phyloP scores from a whole-genome alignment of 2,113 vertebrate species.

The Callithrix jacchus region DNA sequence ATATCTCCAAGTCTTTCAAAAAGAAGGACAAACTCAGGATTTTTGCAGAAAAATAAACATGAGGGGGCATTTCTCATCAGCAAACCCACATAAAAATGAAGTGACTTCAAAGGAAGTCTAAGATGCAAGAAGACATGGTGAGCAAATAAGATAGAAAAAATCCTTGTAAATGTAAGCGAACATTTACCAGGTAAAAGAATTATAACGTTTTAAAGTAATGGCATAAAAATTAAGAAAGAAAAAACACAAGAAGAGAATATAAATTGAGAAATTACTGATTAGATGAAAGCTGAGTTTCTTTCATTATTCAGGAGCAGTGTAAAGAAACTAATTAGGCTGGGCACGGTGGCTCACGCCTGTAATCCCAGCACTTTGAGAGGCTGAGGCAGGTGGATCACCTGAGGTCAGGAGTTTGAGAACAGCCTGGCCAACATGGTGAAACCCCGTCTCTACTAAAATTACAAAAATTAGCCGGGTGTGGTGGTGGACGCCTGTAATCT shows the following conservation, averaged over 20 bases:
- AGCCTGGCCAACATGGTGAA: too few species aligned
- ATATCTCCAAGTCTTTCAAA: not conserved
- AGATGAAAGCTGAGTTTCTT: conserved; percentile 39
- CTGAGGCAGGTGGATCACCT: too few species aligned
- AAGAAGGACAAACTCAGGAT: not conserved
- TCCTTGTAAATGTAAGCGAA: not conserved
- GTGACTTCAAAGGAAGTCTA: not conserved
- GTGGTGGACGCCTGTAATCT: too few species aligned
- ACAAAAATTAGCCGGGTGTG: too few species aligned
- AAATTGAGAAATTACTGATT: not conserved
- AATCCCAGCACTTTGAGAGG: too few species aligned
- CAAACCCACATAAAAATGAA: not conserved
- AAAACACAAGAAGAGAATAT: not conserved
- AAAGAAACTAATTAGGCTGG: not conserved
- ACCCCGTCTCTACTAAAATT: too few species aligned
- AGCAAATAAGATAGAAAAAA: not conserved
- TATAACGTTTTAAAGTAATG: not conserved
- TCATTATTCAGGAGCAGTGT: not conserved
- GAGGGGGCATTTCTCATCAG: not conserved
- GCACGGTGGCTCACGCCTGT: too few species aligned
- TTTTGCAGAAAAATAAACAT: not conserved
- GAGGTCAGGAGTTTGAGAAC: too few species aligned
- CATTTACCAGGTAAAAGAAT: not conserved
- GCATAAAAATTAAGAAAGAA: not conserved
- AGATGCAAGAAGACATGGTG: not conserved